Conservation (phyloP, 2,888 invertebrate species). For the Athalia cordata region DNA sequence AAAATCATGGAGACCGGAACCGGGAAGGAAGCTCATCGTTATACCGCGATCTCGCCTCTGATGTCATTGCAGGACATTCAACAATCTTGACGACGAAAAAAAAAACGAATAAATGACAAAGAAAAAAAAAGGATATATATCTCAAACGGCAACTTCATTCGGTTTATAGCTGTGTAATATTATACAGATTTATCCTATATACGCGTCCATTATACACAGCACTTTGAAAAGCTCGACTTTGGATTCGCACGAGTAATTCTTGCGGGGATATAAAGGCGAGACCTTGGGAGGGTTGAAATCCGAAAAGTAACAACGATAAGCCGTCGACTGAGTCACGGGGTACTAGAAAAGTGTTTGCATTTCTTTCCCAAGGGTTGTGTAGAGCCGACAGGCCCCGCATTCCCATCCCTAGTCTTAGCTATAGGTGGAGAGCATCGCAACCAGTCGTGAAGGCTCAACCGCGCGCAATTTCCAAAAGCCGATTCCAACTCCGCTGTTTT, state of each 20-base stretch:
- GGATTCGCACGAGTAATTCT: conserved; percentile 1
- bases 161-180: no score
- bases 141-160: no score
- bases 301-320: conserved; percentile 43
- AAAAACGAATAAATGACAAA: no score
- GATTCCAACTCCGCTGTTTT: conserved; percentile 67
- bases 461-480: conserved; percentile 70
- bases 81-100: no score
- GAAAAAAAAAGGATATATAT: no score
- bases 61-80: conserved; percentile 49
- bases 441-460: no score
- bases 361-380: conserved; percentile 2
- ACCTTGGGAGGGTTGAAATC: conserved; percentile 1
- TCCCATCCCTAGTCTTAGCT: no score
- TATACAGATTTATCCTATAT: no score
- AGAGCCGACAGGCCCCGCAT: not conserved
- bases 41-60: conserved; percentile 54
- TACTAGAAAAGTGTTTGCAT: conserved; percentile 36
- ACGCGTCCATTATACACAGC: not conserved
- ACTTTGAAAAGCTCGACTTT: not conserved
- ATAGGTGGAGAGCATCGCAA: no score
- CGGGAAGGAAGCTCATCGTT: conserved; percentile 67
- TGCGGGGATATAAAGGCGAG: not conserved
- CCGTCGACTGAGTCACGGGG: conserved; percentile 11
- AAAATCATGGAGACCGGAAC: conserved; percentile 66